Base-by-base conservation (phyloP, 2,113 vertebrate genomes). In the Leucosticte australis region DNA sequence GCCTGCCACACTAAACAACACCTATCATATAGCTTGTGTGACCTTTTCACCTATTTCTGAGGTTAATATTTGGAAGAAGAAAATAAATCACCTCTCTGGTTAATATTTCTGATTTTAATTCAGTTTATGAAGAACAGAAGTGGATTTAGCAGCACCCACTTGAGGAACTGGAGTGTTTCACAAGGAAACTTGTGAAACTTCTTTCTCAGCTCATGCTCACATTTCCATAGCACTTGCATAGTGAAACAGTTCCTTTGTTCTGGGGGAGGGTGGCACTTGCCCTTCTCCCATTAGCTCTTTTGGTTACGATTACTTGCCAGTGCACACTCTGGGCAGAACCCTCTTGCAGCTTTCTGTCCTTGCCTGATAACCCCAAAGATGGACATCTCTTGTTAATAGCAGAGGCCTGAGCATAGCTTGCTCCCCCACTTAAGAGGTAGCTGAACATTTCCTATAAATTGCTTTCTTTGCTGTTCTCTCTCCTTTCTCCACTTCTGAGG, bases 201-300 rank as follows among this genome's bases (percentile, higher is more conserved):
- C 15, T 59, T 78, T 55, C 26, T 73, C 10, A 60, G 13, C 2
- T 76, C 11, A 4, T 67, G 73, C 30, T 69, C 19, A 2, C 18
- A 44, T 91, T 74, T 63, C 19, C 27, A n/a, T 31, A 56, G 15
- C 26, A 56, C 5, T 69, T 67, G 37, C 24, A 28, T 33, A 26
- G 19, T 50, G 70, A 93, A 91, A 62, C 20, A 24, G 18, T 50
- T 68, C 23, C 37, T 65, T 92, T 55, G 21, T 26, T 62, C 46
- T 20, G 4, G 2, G 3, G 1, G 0, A 16, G 1, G 1, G 2
- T 1, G 7, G 7, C 5, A 55, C 20, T 55, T 88, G 3, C 3
- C 33, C 6, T 26, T 75, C 33, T 78, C 9, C 33, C 59, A 4
- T 67, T 67, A 26, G 11, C 8, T 81, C 11, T 37, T 19, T 30